Base-by-base conservation (phyloP, 1,140 invertebrate species). In the Leptinotarsa undecemlineata region DNA sequence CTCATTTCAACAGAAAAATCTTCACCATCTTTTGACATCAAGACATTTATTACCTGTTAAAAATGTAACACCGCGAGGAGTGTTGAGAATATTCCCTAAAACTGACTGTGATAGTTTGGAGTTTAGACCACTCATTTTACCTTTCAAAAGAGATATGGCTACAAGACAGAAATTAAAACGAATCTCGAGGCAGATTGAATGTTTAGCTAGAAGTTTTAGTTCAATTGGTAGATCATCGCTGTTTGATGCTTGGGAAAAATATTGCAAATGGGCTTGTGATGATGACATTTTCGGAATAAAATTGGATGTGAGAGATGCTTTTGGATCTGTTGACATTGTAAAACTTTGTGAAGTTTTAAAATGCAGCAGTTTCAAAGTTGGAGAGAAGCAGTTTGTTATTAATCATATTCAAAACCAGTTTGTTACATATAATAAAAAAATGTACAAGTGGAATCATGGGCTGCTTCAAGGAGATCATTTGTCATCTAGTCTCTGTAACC, bases 401-500 rank as follows among this genome's bases (percentile, higher is more conserved):
- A 23, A 69, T 15, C 71, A 71, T 23, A 72, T 76, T 13, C 66
- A 57, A 68, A 72, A 73, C 62, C 74, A 76, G 23, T 69, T 48
- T 73, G 71, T 76, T 15, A 47, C 67, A 8, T 76, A 67, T 20
- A 15, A 47, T 6, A 69, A 68, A 69, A 73, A 71, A 33, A 21
- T 62, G 3, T 76, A 73, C 48, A 26, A 74, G 47, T 76, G 75
- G 75, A 74, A 63, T 4, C 75, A 74, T 61, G 75, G 75, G 20
- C 47, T 76, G 4, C 63, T 76, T 15, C 75, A 76, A 48, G 75
- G 75, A 17, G 72, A 76, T 67, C 67, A 21, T 21, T 57, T 76
- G 17, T 76, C 75, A 19, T n/a, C 72, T 17, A 64, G 67, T 74
- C 68, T 76, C 23, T 76, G 75, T 60, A 66, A 71, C n/a, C 42